A percentile compares a stretch with the other conserved stretches of the same genome.
Conservation (phyloP, 2,113 vertebrate species). For the Girardinichthys multiradiatus region DNA sequence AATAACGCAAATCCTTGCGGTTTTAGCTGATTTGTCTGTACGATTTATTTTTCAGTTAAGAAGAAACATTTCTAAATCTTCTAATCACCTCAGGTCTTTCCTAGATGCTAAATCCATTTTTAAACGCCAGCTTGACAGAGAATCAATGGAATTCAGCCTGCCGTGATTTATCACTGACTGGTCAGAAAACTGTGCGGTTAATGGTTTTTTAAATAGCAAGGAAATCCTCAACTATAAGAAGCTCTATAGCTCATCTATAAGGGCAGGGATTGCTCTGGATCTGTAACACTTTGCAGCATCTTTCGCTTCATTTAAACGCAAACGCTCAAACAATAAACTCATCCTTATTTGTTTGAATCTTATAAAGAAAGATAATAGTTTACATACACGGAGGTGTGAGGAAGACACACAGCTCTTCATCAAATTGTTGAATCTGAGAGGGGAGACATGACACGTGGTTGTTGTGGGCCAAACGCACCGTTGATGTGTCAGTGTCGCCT, state of each 20-base stretch:
- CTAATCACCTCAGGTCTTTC: background rate
- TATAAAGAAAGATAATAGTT: background rate
- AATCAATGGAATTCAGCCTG: constrained; percentile 6
- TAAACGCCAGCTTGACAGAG: constrained; percentile 1
- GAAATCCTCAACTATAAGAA: background rate
- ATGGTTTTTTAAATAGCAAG: constrained; percentile 10
- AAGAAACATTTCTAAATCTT: background rate
- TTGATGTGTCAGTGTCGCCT: constrained; percentile 46
- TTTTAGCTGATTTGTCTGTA: too few species aligned
- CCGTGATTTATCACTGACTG: constrained; percentile 11
- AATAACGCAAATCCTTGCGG: background rate
- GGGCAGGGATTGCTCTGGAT: background rate
- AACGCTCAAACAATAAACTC: background rate
- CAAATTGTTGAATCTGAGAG: constrained; percentile 10
- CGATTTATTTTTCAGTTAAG: too few species aligned
- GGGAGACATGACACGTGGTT: constrained; percentile 34
- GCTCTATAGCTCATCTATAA: too few species aligned
- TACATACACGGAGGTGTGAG: background rate
- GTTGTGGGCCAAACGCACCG: background rate
- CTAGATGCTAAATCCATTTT: constrained; percentile 1
- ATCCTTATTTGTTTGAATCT: background rate
- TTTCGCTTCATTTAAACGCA: background rate
- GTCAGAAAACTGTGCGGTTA: background rate
- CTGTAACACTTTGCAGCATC: constrained; percentile 1
- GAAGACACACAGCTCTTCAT: constrained; percentile 17